Evolutionary conservation across 2,113 vertebrate genomes (phyloP).

Genomic region (Girardinichthys multiradiatus): DNA sequence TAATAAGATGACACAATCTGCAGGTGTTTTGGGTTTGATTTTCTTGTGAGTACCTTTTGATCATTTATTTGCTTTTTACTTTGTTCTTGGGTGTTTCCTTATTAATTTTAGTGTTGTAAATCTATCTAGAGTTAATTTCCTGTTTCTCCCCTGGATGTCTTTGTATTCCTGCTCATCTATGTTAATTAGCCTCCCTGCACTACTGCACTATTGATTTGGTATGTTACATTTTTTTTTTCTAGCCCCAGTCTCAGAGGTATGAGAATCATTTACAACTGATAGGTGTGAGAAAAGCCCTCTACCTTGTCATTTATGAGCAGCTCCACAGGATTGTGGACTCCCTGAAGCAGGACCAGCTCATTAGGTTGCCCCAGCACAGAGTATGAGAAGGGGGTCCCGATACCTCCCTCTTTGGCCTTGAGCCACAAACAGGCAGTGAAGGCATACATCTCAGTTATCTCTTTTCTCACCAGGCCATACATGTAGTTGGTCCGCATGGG

Average conservation of each 20-base stretch:
- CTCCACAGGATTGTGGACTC: constrained; percentile 91
- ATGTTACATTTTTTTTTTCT: too few species aligned
- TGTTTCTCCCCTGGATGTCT: too few species aligned
- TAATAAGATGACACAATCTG: too few species aligned
- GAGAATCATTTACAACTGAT: not conserved
- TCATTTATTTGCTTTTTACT: too few species aligned
- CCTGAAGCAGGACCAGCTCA: constrained; percentile 93
- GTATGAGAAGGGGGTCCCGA: constrained; percentile 97
- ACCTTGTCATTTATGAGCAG: constrained; percentile 98
- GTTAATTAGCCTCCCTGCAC: too few species aligned
- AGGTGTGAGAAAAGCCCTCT: not conserved
- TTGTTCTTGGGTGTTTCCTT: too few species aligned
- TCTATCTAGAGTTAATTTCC: too few species aligned
- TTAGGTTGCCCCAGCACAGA: constrained; percentile 91
- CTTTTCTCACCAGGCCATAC: constrained; percentile 90
- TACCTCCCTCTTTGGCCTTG: constrained; percentile 84
- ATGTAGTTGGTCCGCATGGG: constrained; percentile 95
- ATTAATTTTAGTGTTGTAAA: too few species aligned
- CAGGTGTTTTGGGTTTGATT: too few species aligned
- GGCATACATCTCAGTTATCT: constrained; percentile 91
- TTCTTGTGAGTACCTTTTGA: too few species aligned
- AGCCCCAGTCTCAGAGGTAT: not conserved
- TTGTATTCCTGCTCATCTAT: too few species aligned
- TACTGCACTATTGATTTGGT: too few species aligned
- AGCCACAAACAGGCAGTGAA: constrained; percentile 95